phyloP scores from a whole-genome alignment of 2,113 vertebrate genomes.

The Chrysochloris asiatica region DNA sequence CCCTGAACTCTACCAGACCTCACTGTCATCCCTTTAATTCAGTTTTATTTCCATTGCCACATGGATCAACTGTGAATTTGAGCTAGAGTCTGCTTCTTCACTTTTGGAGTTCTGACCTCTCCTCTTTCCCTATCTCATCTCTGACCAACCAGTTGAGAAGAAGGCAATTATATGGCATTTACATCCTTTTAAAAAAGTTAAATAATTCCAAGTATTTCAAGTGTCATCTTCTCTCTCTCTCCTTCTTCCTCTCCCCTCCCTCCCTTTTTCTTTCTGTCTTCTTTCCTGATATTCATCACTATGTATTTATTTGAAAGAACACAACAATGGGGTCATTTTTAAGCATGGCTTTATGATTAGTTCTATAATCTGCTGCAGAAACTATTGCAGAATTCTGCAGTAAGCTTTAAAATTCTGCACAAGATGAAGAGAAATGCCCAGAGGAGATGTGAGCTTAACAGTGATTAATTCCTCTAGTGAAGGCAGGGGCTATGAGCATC shows the following conservation, averaged over 20 bases:
- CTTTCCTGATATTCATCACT: background rate
- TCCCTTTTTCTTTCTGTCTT: background rate
- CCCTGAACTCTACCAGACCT: constrained; percentile 69
- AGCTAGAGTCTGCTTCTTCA: constrained; percentile 7
- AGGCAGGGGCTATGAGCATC: constrained; percentile 5
- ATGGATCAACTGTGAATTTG: constrained; percentile 65
- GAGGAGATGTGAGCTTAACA: constrained; percentile 67
- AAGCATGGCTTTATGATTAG: background rate
- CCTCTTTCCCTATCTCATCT: background rate
- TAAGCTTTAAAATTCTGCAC: constrained; percentile 57
- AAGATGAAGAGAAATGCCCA: constrained; percentile 66
- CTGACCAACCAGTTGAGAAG: background rate
- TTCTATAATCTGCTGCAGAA: constrained; percentile 11
- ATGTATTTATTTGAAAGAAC: constrained; percentile 30
- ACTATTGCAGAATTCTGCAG: constrained; percentile 29
- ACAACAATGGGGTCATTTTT: constrained; percentile 37
- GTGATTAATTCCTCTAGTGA: constrained; percentile 75
- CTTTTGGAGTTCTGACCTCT: background rate
- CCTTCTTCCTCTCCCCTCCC: background rate
- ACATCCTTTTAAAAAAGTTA: background rate
- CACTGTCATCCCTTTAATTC: constrained; percentile 60
- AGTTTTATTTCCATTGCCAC: constrained; percentile 60
- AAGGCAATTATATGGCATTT: constrained; percentile 23
- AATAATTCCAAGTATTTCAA: background rate
- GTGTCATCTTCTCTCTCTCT: background rate